phyloP scores from a whole-genome alignment of 1,140 invertebrate species.

The Polypedilum vanderplanki region DNA sequence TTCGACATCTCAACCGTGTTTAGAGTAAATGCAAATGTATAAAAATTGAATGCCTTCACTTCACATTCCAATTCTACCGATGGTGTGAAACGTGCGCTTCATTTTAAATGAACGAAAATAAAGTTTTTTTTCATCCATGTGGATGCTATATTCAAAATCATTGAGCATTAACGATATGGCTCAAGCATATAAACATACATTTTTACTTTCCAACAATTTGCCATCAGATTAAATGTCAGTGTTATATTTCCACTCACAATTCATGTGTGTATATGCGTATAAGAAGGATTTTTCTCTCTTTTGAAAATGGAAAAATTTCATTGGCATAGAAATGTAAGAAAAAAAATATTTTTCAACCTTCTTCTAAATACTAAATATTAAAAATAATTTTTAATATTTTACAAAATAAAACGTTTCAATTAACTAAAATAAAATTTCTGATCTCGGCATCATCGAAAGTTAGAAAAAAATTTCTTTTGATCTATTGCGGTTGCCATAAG shows the following conservation, averaged over 20 bases:
- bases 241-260: background rate
- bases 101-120: background rate
- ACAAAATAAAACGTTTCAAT: background rate
- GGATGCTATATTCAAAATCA: background rate
- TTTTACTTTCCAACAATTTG: conserved; percentile 15
- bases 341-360: no score
- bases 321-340: no score
- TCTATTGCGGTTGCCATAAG: background rate
- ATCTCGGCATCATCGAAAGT: no score
- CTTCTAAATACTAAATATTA: no score
- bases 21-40: no score
- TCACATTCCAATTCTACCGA: background rate
- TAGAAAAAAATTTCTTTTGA: background rate
- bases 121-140: background rate
- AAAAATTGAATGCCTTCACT: no score
- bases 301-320: no score
- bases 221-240: conserved; percentile 4
- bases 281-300: no score
- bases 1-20: no score
- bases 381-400: conserved; percentile 3
- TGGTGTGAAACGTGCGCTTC: conserved; percentile 2
- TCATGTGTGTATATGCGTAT: no score
- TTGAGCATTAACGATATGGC: background rate
- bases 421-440: no score
- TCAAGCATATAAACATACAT: background rate